Conservation (phyloP, 2,797 vertebrate genomes). For the Hydrolagus colliei region DNA sequence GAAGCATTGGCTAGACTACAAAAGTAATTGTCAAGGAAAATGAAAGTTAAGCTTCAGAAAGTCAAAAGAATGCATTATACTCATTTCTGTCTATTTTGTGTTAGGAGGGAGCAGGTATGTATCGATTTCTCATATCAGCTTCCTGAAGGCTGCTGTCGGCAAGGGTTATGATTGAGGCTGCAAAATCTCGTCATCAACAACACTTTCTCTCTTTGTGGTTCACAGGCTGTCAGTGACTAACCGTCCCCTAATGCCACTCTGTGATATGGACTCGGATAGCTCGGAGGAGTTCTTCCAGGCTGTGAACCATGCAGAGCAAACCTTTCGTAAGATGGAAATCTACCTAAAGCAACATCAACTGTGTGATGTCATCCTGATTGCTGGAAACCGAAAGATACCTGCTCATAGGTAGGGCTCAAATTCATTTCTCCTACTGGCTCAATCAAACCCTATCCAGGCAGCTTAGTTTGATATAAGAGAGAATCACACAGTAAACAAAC, state of each 20-base stretch:
- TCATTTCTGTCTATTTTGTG: conserved; percentile 20
- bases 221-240: conserved; percentile 48
- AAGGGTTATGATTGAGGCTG: conserved; percentile 9
- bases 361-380: conserved; percentile 64
- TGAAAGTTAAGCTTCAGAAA: neutral
- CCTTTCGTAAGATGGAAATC: conserved; percentile 65
- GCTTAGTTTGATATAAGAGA: neutral
- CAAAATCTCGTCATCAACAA: conserved; percentile 4
- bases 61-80: neutral
- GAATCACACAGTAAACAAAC: too few species aligned
- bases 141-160: conserved; percentile 25
- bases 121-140: conserved; percentile 29
- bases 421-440: neutral
- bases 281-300: conserved; percentile 67
- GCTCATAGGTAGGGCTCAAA: conserved; percentile 58
- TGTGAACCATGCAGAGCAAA: conserved; percentile 62
- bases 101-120: conserved; percentile 7
- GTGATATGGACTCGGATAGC: conserved; percentile 54
- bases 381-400: conserved; percentile 64
- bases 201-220: conserved; percentile 37
- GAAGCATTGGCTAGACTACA: neutral
- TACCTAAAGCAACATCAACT: conserved; percentile 67
- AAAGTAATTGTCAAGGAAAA: neutral
- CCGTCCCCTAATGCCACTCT: conserved; percentile 50
- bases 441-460: neutral